Conservation (phyloP, 2,797 vertebrate genomes). For the Onychomys leucogaster region DNA sequence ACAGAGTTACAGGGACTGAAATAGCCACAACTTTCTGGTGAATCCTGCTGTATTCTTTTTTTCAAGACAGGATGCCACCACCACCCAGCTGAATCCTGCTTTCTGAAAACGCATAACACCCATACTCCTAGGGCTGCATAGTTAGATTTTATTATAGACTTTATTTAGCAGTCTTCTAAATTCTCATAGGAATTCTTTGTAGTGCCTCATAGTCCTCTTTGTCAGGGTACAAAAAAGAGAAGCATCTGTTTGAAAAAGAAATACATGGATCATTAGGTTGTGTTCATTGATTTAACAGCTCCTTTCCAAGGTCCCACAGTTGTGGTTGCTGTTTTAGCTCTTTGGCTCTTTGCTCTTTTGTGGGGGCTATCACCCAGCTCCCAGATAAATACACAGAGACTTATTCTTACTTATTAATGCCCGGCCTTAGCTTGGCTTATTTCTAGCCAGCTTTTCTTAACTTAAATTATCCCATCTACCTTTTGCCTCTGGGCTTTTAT, state of each 20-base stretch:
- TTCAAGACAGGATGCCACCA: too few species aligned
- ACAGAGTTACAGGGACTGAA: background rate
- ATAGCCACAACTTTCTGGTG: background rate
- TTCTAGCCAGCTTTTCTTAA: too few species aligned
- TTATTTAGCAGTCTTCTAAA: background rate
- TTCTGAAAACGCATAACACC: background rate
- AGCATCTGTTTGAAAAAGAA: background rate
- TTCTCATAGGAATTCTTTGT: conserved; percentile 15
- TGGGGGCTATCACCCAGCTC: too few species aligned
- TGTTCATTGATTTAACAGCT: background rate
- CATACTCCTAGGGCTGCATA: background rate
- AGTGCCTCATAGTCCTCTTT: background rate
- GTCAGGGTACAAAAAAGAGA: background rate
- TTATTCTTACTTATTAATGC: too few species aligned
- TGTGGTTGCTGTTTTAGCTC: too few species aligned
- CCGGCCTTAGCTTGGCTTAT: too few species aligned
- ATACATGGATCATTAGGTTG: background rate
- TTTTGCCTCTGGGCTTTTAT: too few species aligned
- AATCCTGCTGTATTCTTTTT: background rate
- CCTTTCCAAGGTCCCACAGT: background rate
- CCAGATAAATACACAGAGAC: too few species aligned
- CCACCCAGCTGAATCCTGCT: background rate
- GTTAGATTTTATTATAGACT: background rate
- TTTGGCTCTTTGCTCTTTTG: too few species aligned
- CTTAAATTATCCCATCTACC: too few species aligned